phyloP scores from a whole-genome alignment of 2,113 vertebrate species.

The Panthera uncia region DNA sequence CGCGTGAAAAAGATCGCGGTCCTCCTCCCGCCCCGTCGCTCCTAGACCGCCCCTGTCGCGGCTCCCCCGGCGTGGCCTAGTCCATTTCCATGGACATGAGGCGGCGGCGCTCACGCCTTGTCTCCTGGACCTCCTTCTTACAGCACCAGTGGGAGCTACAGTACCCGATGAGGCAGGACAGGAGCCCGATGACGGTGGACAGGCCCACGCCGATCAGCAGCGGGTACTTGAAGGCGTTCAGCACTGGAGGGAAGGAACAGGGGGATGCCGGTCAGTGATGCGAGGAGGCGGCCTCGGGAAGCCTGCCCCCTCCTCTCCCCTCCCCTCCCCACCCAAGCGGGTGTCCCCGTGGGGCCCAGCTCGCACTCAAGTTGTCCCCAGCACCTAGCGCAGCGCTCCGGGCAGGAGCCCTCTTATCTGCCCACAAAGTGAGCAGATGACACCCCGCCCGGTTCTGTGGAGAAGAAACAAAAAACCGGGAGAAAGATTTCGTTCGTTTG shows the following conservation, averaged over 20 bases:
- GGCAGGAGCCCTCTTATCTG: neutral
- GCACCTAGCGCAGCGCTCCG: neutral
- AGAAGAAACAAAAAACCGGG: neutral
- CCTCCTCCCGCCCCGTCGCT: conserved; percentile 69
- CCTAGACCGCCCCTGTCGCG: neutral
- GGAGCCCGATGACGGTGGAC: conserved; percentile 90
- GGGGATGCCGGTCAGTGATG: neutral
- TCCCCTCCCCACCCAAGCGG: rapidly evolving
- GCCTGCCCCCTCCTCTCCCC: rapidly evolving
- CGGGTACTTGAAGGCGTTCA: conserved; percentile 95
- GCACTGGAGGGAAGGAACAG: conserved; percentile 85
- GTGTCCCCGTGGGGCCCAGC: neutral
- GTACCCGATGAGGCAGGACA: conserved; percentile 95
- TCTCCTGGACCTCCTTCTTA: conserved; percentile 91
- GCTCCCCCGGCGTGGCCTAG: conserved; percentile 80
- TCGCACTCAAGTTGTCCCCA: neutral
- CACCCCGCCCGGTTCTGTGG: neutral
- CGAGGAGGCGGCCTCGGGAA: rapidly evolving
- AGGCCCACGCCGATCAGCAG: conserved; percentile 92
- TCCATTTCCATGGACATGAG: conserved; percentile 97
- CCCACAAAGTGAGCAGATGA: neutral
- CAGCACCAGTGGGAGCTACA: conserved; percentile 94
- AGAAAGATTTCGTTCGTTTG: neutral
- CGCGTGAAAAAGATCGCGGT: conserved; percentile 31
- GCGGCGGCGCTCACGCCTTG: conserved; percentile 87